These are phyloP conservation scores for Rhabdophis nuchalis DNA, from an alignment of 2,797 vertebrate genomes.

Conservation along the genomic window DNA sequence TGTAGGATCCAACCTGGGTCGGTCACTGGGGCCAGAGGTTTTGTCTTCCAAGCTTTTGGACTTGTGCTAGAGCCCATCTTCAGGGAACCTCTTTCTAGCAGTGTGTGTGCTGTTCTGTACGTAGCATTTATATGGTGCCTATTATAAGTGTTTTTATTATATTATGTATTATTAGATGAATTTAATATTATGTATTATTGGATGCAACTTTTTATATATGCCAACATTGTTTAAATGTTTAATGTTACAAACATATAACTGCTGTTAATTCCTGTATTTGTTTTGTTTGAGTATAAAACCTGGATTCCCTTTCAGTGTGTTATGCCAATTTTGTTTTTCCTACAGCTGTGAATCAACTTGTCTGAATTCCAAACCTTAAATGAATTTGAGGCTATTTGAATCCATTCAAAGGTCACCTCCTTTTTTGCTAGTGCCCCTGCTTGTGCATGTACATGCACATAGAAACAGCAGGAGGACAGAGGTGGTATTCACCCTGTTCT, in stretches of 20 bases:
- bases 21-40: not conserved
- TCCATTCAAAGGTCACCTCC: not conserved
- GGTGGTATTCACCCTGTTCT: too few relatives aligned
- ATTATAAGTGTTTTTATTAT: too few relatives aligned
- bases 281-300: not conserved
- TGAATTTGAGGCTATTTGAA: not conserved
- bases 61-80: too few relatives aligned
- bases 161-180: too few relatives aligned
- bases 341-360: not conserved
- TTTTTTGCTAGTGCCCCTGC: not conserved
- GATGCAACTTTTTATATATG: not conserved
- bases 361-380: not conserved
- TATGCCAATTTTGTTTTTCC: not conserved
- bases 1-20: not conserved
- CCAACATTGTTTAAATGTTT: not conserved
- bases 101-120: too few relatives aligned
- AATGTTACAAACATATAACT: not conserved
- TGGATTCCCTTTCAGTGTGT: not conserved
- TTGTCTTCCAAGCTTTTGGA: not conserved
- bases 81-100: too few relatives aligned
- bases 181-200: not conserved
- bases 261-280: not conserved
- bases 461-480: not conserved
- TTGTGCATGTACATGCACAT: not conserved
- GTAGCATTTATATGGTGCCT: too few relatives aligned